Conservation (phyloP, 2,888 invertebrate species). For the Dolichomitus sp. region DNA sequence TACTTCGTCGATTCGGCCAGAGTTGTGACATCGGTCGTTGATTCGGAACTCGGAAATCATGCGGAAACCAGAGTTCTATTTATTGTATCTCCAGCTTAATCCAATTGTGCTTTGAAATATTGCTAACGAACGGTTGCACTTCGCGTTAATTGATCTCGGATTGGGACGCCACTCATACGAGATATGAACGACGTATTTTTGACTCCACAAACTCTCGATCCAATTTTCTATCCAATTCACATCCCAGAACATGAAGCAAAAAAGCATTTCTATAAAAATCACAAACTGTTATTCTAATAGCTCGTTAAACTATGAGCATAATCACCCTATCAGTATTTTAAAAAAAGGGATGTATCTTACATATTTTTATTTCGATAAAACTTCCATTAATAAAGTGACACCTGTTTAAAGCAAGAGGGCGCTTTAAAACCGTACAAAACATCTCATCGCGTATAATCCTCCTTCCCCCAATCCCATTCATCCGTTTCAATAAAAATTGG, state of each 20-base stretch:
- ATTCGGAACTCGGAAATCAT: slow-evolving; percentile 8
- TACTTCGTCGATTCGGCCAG: not conserved
- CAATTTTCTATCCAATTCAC: not conserved
- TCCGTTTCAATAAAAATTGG: not conserved
- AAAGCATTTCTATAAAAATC: no score
- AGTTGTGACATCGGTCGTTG: not conserved
- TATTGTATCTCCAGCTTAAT: slow-evolving; percentile 2
- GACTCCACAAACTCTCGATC: not conserved
- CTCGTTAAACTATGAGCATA: no score
- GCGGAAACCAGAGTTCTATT: not conserved
- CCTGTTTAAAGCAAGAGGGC: not conserved
- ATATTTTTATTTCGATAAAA: no score
- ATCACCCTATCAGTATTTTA: no score
- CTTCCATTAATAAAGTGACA: not conserved
- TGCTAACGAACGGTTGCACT: not conserved
- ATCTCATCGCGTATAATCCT: not conserved
- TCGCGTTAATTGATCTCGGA: slow-evolving; percentile 18
- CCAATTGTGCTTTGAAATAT: not conserved
- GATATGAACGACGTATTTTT: not conserved
- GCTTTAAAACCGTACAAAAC: not conserved
- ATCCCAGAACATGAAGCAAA: not conserved
- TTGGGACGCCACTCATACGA: not conserved
- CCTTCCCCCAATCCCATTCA: not conserved
- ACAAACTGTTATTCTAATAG: no score
- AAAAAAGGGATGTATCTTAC: no score